Base-by-base conservation (phyloP, 2,888 invertebrate genomes). In the Erebia epiphron region DNA sequence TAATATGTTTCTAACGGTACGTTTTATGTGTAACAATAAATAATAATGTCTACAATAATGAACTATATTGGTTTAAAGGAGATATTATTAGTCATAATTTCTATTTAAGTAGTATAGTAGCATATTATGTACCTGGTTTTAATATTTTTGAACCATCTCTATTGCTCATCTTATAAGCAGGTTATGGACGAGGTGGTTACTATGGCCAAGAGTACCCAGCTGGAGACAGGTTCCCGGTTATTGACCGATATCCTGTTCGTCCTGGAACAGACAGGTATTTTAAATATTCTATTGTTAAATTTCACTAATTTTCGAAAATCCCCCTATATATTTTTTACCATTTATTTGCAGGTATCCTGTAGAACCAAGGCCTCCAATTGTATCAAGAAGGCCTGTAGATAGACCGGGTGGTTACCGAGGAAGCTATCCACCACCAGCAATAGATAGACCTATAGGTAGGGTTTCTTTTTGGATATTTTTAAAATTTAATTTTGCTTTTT, bases 351-450 rank as follows among this genome's bases (percentile, higher is more conserved):
- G 92, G 71, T 92, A 85, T 76, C 92, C 92, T 10, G 84, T 86
- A 9, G 93, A 92, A 76, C 92, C 91, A 7, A 84, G 93, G 75
- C 93, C 93, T 4, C 86, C 83, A 66, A 91, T 86, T 67, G 89
- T 88, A 10, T 54, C 90, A 68, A 81, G 91, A 75, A 79, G 92
- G 75, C 90, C 90, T 2, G 77, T 88, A 43, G 90, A 91, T 2
- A 81, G 92, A 76, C 93, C 93, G 9, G 90, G 88, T 76, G 95
- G 94, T 49, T 95, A 95, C 79, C 90, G 94, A 1, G 94, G 93
- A 68, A 89, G 88, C 46, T 94, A 94, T 77, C 92, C 94, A 35
- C 88, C 90, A 57, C 84, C 87, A 63, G 91, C 90, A 71, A 80
- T 92, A 75, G 88, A 88, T 67, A 83, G 91, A 78, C 92, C 91